Percentiles rank a stretch among this genome's conserved stretches.
phyloP scores from a whole-genome alignment of 2,113 vertebrate genomes.

The Tricholaema leucomelas region DNA sequence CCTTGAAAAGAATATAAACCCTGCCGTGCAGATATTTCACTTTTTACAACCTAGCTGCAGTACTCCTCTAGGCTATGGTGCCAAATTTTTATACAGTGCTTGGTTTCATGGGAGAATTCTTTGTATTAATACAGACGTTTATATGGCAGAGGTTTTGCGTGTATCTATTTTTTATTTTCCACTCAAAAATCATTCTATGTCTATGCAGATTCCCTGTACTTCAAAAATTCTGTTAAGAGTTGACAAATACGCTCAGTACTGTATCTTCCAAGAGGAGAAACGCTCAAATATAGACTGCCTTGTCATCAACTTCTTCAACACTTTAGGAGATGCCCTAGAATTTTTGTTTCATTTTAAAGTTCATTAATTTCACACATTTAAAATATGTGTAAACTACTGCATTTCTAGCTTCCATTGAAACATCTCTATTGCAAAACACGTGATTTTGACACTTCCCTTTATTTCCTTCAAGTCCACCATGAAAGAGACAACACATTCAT shows the following conservation, averaged over 20 bases:
- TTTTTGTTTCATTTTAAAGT: not conserved
- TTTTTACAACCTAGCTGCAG: conserved; percentile 6
- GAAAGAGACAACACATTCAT: not conserved
- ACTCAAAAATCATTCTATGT: not conserved
- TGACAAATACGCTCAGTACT: not conserved
- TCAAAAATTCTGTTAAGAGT: conserved; percentile 7
- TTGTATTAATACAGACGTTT: not conserved
- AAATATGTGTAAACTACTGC: not conserved
- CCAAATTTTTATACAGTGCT: conserved; percentile 9
- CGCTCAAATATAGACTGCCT: not conserved
- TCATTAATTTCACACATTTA: conserved; percentile 7
- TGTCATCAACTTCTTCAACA: conserved; percentile 28
- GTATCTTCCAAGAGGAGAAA: not conserved
- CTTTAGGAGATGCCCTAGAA: not conserved
- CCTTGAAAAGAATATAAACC: conserved; percentile 7
- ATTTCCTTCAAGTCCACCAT: not conserved
- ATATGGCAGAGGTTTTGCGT: not conserved
- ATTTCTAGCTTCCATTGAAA: not conserved
- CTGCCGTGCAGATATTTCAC: conserved; percentile 8
- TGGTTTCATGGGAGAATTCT: not conserved
- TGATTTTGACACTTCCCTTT: not conserved
- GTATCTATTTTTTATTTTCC: not conserved
- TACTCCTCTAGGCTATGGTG: not conserved
- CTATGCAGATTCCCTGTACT: not conserved
- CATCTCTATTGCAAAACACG: not conserved